phyloP scores from a whole-genome alignment of 1,140 invertebrate species.

The Anagrus nilaparvatae region DNA sequence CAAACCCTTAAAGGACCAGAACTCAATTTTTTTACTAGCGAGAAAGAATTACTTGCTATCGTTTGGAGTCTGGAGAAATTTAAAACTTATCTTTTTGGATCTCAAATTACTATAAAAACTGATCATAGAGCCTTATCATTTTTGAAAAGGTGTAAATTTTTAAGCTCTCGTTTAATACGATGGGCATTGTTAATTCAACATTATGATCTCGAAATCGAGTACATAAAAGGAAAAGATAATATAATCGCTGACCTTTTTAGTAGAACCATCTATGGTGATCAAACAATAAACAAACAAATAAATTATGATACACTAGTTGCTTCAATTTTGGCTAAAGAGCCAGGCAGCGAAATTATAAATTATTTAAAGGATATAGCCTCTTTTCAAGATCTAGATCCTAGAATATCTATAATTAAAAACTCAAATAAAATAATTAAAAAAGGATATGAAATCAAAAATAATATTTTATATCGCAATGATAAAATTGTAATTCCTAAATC shows the following conservation, averaged over 20 bases:
- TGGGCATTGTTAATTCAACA: conserved; percentile 6
- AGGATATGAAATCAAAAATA: no score
- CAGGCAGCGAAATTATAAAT: no score
- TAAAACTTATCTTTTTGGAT: neutral
- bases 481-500: no score
- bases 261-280: no score
- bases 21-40: neutral
- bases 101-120: neutral
- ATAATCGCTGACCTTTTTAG: conserved; percentile 8
- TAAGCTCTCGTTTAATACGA: neutral
- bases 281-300: no score
- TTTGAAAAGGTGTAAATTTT: neutral
- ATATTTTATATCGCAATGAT: no score
- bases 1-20: neutral
- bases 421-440: no score
- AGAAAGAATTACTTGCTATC: neutral
- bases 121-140: conserved; percentile 1
- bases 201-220: neutral
- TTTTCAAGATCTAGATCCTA: no score
- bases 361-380: no score
- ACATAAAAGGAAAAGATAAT: conserved; percentile 1
- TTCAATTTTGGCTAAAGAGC: no score
- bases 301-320: no score
- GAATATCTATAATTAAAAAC: no score
- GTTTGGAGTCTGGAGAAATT: conserved; percentile 3